Conservation (phyloP, 35 echinoderm and acorn worm genomes). For the Heliocidaris tuberculata region DNA sequence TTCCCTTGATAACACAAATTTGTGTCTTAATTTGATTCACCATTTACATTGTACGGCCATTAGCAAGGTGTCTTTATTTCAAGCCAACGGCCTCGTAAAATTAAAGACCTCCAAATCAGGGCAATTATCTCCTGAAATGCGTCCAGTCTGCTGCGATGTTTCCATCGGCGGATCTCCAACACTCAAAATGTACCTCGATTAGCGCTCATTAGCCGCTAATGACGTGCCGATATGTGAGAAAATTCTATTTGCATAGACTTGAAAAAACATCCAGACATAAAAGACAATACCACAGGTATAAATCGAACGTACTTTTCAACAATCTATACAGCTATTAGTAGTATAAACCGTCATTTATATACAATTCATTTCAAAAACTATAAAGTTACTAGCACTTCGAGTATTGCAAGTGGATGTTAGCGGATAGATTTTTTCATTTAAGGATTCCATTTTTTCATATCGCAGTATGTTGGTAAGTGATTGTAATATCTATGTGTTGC, state of each 20-base stretch:
- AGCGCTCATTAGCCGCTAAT: not conserved
- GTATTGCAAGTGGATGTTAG: not conserved
- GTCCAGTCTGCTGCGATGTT: not conserved
- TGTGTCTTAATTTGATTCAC: not conserved
- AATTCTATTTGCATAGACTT: not conserved
- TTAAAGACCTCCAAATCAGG: not conserved
- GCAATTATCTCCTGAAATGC: not conserved
- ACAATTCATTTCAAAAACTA: not conserved
- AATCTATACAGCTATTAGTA: not conserved
- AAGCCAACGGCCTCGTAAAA: not conserved
- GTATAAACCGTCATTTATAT: not conserved
- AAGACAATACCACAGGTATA: not conserved
- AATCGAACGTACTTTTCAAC: not conserved
- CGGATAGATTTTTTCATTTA: not conserved
- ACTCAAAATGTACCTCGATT: not conserved
- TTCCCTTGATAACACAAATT: not conserved
- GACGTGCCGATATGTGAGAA: constrained; percentile 1
- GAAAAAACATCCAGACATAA: not conserved
- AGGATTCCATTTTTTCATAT: not conserved
- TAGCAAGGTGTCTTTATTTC: not conserved
- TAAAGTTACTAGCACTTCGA: not conserved
- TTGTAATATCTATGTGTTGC: not conserved
- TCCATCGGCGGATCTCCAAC: not conserved
- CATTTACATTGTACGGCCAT: not conserved
- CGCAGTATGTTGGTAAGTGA: not conserved